Base-by-base conservation (phyloP, 2,888 invertebrate species). In the Dioctria rufipes region DNA sequence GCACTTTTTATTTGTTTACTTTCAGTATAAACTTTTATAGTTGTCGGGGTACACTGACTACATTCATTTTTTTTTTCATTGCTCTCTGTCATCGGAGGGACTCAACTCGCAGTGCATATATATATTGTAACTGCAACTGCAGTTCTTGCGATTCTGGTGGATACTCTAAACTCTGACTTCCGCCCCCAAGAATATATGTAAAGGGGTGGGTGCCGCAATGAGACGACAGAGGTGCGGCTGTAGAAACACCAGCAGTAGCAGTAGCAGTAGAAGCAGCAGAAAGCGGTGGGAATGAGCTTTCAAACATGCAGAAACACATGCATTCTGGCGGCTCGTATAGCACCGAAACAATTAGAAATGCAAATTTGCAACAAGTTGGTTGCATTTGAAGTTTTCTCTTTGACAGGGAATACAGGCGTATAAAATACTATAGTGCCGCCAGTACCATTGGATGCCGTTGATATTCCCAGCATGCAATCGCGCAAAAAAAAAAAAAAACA, bases 291-390 rank as follows among this genome's bases (percentile, higher is more conserved):
- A 77, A 77, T 77, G 77, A 63, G 77, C 51, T 63, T 63, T 77
- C 63, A 77, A 77, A 77, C 77, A 77, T 77, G 51, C 78, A 66
- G 66, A 66, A 66, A 78, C 65, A 66, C 78, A 78, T 78, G 66
- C 66, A 66, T 63, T 66, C 65, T 66, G 66, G 66, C 66, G 54
- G 78, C 78, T 78, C 54, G 78, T 78, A 78, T 66, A 78, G 78
- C 66, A 39, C 78, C 66, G 77, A 83, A 84, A 84, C 83, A 84
- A 84, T 84, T 84, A 84, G 83, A 84, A 83, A 84, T 84, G 83
- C 83, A 84, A 84, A 84, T 84, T 84, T 80, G 83, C 83, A 84
- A 84, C 83, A 83, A 84, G 83, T 84, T 25, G 25, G 25, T 25
- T 83, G 79, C 67, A 79, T 79, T 79, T 67, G 79, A 67, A 79